Percentiles rank a stretch among this genome's conserved stretches.
Evolutionary conservation across 2,797 vertebrate species (phyloP).

Genomic region (Chaunax sp.): DNA sequence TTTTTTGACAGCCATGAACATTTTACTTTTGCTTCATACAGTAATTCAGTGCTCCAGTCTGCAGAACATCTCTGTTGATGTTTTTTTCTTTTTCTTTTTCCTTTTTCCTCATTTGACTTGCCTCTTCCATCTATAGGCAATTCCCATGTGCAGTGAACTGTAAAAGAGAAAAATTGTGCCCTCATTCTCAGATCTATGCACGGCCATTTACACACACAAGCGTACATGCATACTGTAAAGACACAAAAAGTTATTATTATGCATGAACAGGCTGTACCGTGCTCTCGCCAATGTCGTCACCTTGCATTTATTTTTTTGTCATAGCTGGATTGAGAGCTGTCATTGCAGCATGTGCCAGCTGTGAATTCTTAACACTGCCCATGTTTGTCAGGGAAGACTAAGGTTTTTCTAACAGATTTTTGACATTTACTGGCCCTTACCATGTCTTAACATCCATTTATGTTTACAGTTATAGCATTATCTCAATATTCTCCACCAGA

Average conservation of each 20-base stretch:
- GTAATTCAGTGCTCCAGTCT: constrained; percentile 9
- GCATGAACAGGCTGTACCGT: constrained; percentile 30
- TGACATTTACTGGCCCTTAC: constrained; percentile 15
- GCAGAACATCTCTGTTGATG: constrained; percentile 11
- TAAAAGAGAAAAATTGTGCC: constrained; percentile 71
- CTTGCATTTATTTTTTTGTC: constrained; percentile 37
- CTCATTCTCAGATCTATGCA: constrained; percentile 56
- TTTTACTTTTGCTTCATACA: constrained; percentile 22
- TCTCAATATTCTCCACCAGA: constrained; percentile 3
- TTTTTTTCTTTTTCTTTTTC: constrained; percentile 23
- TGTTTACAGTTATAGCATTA: constrained; percentile 33
- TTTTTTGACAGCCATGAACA: constrained; percentile 23
- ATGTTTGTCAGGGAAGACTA: constrained; percentile 5
- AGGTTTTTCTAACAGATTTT: constrained; percentile 12
- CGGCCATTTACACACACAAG: constrained; percentile 54
- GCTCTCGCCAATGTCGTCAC: constrained; percentile 40
- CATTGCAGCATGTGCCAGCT: constrained; percentile 9
- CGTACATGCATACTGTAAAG: constrained; percentile 33
- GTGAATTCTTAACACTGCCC: not conserved
- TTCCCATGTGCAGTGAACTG: constrained; percentile 77
- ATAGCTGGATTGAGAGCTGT: constrained; percentile 22
- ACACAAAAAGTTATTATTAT: constrained; percentile 55
- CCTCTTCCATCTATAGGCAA: constrained; percentile 69
- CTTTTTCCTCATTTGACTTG: constrained; percentile 54
- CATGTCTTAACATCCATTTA: constrained; percentile 31